Conservation (phyloP, 2,888 invertebrate genomes). For the Clanis bilineata region DNA sequence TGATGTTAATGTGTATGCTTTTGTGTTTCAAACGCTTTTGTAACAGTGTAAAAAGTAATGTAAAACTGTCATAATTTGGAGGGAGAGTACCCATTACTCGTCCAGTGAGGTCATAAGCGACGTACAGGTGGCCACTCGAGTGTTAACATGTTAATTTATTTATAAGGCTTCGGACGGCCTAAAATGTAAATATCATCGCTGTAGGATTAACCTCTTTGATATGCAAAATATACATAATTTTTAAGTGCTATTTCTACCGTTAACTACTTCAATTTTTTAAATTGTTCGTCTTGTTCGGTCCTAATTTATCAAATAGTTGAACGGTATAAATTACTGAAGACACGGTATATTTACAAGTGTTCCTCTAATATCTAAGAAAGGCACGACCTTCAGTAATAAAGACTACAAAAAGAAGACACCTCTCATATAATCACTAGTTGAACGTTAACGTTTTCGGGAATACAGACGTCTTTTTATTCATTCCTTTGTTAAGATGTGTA, state of each 20-base stretch:
- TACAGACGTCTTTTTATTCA: too few relatives aligned
- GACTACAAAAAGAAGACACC: too few relatives aligned
- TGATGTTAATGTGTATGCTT: slow-evolving; percentile 4
- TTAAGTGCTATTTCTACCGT: neutral
- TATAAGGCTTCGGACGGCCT: neutral
- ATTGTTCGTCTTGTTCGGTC: too few relatives aligned
- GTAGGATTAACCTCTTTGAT: neutral
- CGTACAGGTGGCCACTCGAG: neutral
- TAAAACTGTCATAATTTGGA: neutral
- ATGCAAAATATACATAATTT: neutral
- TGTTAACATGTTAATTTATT: neutral
- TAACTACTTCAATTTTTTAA: too few relatives aligned
- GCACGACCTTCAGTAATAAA: too few relatives aligned
- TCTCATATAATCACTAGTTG: too few relatives aligned
- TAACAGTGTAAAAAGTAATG: neutral
- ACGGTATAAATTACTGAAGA: too few relatives aligned
- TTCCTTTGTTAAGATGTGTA: too few relatives aligned
- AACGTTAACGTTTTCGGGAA: too few relatives aligned
- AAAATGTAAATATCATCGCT: neutral
- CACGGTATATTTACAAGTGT: too few relatives aligned
- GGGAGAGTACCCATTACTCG: neutral
- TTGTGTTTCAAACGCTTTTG: neutral
- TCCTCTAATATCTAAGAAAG: too few relatives aligned
- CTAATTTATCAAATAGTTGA: too few relatives aligned
- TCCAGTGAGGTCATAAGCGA: neutral